phyloP scores from a whole-genome alignment of 2,888 invertebrate genomes.

The Xestia c-nigrum region DNA sequence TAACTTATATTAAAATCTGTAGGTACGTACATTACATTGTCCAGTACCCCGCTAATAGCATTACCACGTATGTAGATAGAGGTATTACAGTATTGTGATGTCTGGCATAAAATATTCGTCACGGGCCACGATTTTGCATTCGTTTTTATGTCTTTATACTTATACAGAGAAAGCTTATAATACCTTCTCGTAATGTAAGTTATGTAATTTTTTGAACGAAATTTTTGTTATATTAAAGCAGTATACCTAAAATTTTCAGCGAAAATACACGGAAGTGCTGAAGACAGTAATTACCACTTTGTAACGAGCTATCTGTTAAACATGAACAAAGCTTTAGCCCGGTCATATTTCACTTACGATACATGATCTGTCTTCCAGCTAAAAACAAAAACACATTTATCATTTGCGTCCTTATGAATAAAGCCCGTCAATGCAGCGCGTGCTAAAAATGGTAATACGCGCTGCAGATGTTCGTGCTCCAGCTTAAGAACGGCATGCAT shows the following conservation, averaged over 20 bases:
- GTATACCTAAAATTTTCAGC: not conserved
- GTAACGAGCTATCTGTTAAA: not conserved
- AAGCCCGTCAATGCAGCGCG: slow-evolving; percentile 10
- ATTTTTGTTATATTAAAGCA: slow-evolving; percentile 14
- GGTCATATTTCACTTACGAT: slow-evolving; percentile 1
- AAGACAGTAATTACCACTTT: not conserved
- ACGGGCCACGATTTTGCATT: slow-evolving; percentile 80
- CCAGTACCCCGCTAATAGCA: slow-evolving; percentile 48
- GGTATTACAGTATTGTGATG: slow-evolving; percentile 69
- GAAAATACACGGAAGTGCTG: not conserved
- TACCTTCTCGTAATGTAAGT: slow-evolving; percentile 73
- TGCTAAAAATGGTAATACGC: slow-evolving; percentile 54
- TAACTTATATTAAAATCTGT: slow-evolving; percentile 32
- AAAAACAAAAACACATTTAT: slow-evolving; percentile 22
- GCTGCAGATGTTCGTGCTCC: slow-evolving; percentile 44
- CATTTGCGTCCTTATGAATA: slow-evolving; percentile 27
- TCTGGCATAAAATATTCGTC: slow-evolving; percentile 81
- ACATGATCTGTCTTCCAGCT: slow-evolving; percentile 1
- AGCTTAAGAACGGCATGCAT: slow-evolving; percentile 51
- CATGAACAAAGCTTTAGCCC: not conserved
- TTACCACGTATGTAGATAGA: slow-evolving; percentile 57
- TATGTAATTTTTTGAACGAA: slow-evolving; percentile 72
- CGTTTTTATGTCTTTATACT: slow-evolving; percentile 77
- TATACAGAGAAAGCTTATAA: slow-evolving; percentile 83
- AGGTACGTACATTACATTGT: slow-evolving; percentile 50